Percentiles rank a stretch among this genome's conserved stretches.
Evolutionary conservation across 2,888 invertebrate species (phyloP).

Genomic region (Nephrocerus scutellatus): DNA sequence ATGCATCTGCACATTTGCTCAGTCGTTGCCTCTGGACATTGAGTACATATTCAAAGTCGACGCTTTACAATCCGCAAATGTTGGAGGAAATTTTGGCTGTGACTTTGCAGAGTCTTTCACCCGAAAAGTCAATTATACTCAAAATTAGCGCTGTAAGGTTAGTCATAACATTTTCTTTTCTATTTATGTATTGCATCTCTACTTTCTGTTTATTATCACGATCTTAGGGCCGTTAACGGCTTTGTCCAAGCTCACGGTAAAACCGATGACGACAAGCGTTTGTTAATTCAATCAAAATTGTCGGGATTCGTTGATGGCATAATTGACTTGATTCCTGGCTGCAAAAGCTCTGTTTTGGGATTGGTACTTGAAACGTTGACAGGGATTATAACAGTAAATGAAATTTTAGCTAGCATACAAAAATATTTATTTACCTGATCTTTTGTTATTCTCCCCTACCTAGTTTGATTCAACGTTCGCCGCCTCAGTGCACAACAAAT

Average conservation of each 20-base stretch:
- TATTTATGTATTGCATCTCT: background rate
- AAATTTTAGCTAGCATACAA: background rate
- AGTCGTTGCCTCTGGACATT: conserved; percentile 45
- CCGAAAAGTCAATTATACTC: conserved; percentile 40
- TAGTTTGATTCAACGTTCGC: conserved; percentile 60
- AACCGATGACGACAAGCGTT: conserved; percentile 44
- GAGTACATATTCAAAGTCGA: conserved; percentile 43
- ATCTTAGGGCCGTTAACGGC: conserved; percentile 36
- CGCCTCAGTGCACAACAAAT: conserved; percentile 54
- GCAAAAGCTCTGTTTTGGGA: conserved; percentile 50
- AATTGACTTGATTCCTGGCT: conserved; percentile 48
- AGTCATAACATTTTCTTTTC: conserved; percentile 7
- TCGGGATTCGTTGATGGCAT: conserved; percentile 52
- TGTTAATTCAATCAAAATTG: conserved; percentile 48
- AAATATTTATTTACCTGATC: conserved; percentile 1
- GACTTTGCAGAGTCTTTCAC: conserved; percentile 37
- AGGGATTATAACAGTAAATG: conserved; percentile 49
- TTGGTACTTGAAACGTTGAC: conserved; percentile 52
- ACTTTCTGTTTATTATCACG: background rate
- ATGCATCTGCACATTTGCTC: conserved; percentile 40
- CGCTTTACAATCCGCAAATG: conserved; percentile 43
- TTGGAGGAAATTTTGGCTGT: conserved; percentile 40
- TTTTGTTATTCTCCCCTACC: conserved; percentile 16
- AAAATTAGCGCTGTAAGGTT: conserved; percentile 43
- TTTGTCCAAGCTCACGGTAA: conserved; percentile 50